A percentile compares a stretch with the other conserved stretches of the same genome.
Evolutionary conservation across 2,797 vertebrate genomes (phyloP).

Genomic region (Intellagama lesueurii): DNA sequence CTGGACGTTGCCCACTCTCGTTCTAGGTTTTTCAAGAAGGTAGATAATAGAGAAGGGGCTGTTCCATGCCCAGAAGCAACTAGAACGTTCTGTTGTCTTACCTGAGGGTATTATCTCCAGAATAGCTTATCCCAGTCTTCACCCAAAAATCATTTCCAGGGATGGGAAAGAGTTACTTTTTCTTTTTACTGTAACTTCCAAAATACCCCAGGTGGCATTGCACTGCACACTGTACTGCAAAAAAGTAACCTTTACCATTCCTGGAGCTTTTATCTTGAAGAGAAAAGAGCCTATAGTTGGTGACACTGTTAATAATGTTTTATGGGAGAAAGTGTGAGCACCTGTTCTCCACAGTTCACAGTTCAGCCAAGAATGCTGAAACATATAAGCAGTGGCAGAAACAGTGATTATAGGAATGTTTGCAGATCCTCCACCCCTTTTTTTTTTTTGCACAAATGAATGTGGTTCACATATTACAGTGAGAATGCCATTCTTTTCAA

Average conservation of each 20-base stretch:
- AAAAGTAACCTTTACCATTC: no score
- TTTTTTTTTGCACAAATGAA: conserved; percentile 53
- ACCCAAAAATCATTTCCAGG: no score
- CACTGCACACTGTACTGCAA: no score
- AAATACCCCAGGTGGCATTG: no score
- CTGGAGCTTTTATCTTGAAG: background rate
- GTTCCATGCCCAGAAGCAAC: no score
- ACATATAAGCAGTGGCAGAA: conserved; percentile 27
- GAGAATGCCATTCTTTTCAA: conserved; percentile 63
- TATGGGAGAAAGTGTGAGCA: background rate
- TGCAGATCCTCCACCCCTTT: background rate
- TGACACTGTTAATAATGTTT: background rate
- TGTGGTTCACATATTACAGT: conserved; percentile 59
- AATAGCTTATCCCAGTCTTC: background rate
- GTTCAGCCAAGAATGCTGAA: conserved; percentile 12
- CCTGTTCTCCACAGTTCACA: background rate
- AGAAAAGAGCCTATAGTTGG: background rate
- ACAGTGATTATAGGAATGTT: conserved; percentile 29
- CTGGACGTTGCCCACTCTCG: background rate
- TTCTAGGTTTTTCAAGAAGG: background rate
- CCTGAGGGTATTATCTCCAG: no score
- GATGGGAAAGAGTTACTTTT: no score
- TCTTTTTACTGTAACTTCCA: no score
- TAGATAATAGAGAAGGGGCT: background rate
- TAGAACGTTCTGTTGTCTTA: no score